phyloP scores from a whole-genome alignment of 1,140 invertebrate species.

The Stenopsyche tienmushanensis region DNA sequence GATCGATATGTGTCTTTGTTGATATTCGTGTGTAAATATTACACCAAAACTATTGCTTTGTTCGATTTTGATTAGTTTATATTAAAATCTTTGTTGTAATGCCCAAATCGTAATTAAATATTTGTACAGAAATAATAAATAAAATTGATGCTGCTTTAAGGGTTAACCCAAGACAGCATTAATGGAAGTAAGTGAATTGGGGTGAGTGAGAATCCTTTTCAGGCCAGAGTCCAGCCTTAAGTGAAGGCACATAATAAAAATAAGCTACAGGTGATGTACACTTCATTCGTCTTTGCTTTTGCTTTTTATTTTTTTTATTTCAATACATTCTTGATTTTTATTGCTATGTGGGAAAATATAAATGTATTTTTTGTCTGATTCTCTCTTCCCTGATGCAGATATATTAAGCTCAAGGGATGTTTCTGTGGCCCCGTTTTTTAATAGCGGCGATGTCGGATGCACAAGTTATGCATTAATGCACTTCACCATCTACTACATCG shows the following conservation, averaged over 20 bases:
- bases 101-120: too few species aligned
- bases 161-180: constrained; percentile 8
- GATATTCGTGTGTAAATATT: too few species aligned
- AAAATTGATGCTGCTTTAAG: neutral
- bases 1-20: neutral
- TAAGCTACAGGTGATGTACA: constrained; percentile 5
- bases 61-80: too few species aligned
- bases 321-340: neutral
- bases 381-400: neutral
- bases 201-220: constrained; percentile 20
- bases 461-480: constrained; percentile 23
- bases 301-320: neutral
- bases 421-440: constrained; percentile 2
- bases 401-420: neutral
- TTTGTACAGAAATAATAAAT: constrained; percentile 10
- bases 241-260: constrained; percentile 12
- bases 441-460: constrained; percentile 11
- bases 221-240: constrained; percentile 15
- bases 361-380: neutral
- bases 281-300: neutral
- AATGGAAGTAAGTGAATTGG: neutral
- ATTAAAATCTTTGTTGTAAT: too few species aligned
- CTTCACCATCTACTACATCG: constrained; percentile 16
- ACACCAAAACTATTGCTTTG: too few species aligned
- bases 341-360: neutral